Conservation (phyloP, 2,113 vertebrate genomes). For the Naja naja region DNA sequence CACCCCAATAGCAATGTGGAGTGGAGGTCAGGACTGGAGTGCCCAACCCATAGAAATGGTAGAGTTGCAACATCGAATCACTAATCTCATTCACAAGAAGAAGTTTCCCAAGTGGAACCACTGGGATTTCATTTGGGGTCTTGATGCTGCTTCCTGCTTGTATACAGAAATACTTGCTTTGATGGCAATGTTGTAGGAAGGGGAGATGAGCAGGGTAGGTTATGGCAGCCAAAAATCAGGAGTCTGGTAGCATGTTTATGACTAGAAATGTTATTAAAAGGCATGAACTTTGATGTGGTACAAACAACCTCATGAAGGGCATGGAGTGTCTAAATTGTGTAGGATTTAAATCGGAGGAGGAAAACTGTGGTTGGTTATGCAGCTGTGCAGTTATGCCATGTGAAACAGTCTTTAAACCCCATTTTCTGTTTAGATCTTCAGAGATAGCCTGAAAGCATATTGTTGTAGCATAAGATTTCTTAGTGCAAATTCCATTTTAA, state of each 20-base stretch:
- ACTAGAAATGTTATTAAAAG: background rate
- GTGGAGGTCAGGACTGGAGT: conserved; percentile 66
- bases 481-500: no score
- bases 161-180: conserved; percentile 64
- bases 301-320: background rate
- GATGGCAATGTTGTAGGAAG: conserved; percentile 41
- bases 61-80: conserved; percentile 47
- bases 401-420: no score
- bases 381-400: background rate
- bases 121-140: conserved; percentile 69
- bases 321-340: background rate
- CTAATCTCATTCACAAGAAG: conserved; percentile 64
- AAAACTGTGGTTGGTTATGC: background rate
- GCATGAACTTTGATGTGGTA: background rate
- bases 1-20: conserved; percentile 64
- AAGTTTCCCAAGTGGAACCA: conserved; percentile 68
- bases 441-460: no score
- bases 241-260: background rate
- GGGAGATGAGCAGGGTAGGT: background rate
- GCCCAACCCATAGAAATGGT: conserved; percentile 54
- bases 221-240: background rate
- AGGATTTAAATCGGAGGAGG: background rate
- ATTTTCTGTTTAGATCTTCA: no score
- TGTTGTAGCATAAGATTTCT: no score
- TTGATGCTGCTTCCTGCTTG: conserved; percentile 61